A percentile compares a stretch with the other conserved stretches of the same genome.
phyloP scores from a whole-genome alignment of 2,113 vertebrate genomes.

The Actinemys pallida region DNA sequence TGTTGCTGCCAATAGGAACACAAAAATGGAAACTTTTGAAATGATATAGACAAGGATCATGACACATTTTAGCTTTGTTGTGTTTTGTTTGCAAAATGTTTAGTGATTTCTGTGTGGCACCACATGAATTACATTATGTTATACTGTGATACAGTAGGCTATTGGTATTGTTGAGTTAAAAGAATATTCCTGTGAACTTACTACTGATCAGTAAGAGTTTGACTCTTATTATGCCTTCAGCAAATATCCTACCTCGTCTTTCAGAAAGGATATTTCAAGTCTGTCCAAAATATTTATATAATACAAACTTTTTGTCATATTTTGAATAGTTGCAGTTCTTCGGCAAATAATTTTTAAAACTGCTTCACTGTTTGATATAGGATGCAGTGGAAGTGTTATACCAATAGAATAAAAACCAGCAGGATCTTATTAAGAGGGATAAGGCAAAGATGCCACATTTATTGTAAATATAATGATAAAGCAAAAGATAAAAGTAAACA shows the following conservation, averaged over 20 bases:
- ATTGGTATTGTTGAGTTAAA: neutral
- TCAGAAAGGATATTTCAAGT: neutral
- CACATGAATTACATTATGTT: neutral
- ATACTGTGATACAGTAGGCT: neutral
- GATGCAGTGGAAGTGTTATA: neutral
- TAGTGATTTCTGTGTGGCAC: neutral
- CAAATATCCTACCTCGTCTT: neutral
- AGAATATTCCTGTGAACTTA: neutral
- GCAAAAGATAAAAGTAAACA: no score
- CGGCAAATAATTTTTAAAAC: neutral
- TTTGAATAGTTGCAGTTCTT: neutral
- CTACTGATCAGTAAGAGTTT: neutral
- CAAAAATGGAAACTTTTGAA: neutral
- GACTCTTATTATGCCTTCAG: neutral
- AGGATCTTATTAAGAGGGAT: no score
- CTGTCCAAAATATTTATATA: neutral
- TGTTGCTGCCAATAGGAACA: neutral
- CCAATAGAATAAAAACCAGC: no score
- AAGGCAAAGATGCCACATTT: no score
- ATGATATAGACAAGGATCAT: neutral
- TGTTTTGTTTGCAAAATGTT: neutral
- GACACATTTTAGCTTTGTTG: neutral
- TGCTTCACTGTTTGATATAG: neutral
- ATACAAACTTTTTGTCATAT: neutral
- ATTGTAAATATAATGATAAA: no score